Evolutionary conservation across 2,797 vertebrate species (phyloP), one percentile per base, ranked within the genome.

Genomic region (Distichodus sexfasciatus): DNA sequence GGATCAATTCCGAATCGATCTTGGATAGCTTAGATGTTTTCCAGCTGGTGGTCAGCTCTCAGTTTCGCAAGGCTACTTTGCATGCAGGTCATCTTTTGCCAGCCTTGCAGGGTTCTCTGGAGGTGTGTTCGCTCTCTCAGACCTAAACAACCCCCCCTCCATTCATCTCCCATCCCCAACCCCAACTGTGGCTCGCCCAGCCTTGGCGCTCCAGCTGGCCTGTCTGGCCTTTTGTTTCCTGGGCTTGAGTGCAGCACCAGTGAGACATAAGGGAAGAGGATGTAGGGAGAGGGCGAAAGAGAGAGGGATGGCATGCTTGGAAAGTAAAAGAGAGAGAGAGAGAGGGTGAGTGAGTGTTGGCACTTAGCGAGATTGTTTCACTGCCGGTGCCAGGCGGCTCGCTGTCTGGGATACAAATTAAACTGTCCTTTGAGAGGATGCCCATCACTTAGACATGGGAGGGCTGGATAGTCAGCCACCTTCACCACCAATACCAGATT

Each of bases 1-100:
- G 74, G 84, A 90, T 91, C 90, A 86, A 91, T 91, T 84, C 81
- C 51, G 26, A 83, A 90, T 91, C 79, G 87, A 91, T 90, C 84
- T 79, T 66, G 79, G 83, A 86, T 85, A 84, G 85, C 87, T 89
- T 81, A 87, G 87, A 90, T 89, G 85, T 85, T 89, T 89, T 89
- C 85, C 87, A 88, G 86, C 84, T 79, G 84, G 78, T 89, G 88
- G 86, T 89, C 88, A 90, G 86, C 86, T 85, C 82, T 77, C 87
- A 75, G 83, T 82, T 86, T 78, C 83, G 82, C 78, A 76, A 87
- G 84, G 84, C 84, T 86, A 81, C 83, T 88, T 85, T 81, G 80
- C 79, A 89, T 86, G 87, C 85, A 82, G 82, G 85, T 80, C 83
- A 85, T 76, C 74, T 71, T 57, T 40, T 50, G 24, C n/a, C 46